Conservation (phyloP, 2,888 invertebrate species). For the Acrobasis suavella region DNA sequence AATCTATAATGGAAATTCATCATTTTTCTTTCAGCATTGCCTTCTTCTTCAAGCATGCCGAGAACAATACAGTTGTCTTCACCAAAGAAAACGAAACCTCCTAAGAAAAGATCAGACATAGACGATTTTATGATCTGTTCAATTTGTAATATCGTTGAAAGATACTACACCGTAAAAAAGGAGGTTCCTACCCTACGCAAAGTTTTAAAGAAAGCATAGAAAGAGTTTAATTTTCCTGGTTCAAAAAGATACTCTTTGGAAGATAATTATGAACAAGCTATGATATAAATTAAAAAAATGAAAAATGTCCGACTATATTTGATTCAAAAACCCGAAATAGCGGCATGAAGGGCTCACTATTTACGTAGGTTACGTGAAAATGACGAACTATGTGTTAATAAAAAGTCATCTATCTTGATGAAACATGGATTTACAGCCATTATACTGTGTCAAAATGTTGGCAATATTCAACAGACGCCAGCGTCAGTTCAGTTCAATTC, state of each 20-base stretch:
- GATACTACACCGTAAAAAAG: not conserved
- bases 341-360: slow-evolving; percentile 23
- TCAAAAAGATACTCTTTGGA: slow-evolving; percentile 1
- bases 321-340: slow-evolving; percentile 19
- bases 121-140: no score
- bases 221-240: not conserved
- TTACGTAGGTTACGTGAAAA: slow-evolving; percentile 23
- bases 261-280: not conserved
- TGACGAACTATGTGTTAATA: slow-evolving; percentile 20
- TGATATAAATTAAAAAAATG: not conserved
- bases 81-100: no score
- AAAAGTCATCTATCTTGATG: slow-evolving; percentile 25
- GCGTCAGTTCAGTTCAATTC: no score
- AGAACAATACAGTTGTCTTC: no score
- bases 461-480: slow-evolving; percentile 34
- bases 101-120: no score
- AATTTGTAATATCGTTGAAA: no score
- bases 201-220: not conserved
- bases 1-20: no score
- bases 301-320: not conserved
- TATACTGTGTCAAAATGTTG: slow-evolving; percentile 34
- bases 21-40: no score
- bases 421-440: no score
- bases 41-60: no score
- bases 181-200: slow-evolving; percentile 1